Evolutionary conservation across 2,888 invertebrate species (phyloP), one percentile per base, ranked within the genome.

Genomic region (Subacronicta megacephala): DNA sequence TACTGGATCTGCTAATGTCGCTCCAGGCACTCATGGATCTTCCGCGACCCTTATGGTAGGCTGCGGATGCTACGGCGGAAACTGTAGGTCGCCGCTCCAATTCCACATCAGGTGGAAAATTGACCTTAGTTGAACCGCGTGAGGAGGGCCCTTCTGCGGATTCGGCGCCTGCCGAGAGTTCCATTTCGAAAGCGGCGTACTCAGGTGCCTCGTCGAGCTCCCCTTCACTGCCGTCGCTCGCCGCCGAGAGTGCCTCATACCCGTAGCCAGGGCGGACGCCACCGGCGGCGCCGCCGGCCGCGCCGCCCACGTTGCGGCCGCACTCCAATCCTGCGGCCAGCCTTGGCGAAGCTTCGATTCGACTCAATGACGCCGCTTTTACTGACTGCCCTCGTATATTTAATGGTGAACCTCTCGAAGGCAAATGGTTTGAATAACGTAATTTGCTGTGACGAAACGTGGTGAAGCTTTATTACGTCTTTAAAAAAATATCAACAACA

Each of bases 21-120:
- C 97, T 97, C 97, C 97, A 97, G 35, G 97, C 97, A 82, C 97
- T 97, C 97, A 97, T 97, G 69, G 97, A 97, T 33, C 96, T 94
- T 2, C 96, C 97, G 85, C 91, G 95, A 62, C 93, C 95, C 15
- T 95, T 90, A 72, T 95, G 95, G 69, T 95, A 90, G 41, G 90
- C 84, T 7, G 95, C 92, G 40, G 93, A 83, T 41, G 93, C 83
- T 38, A 93, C 70, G 52, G 94, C 87, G 16, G 94, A 81, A 37
- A 92, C 89, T 2, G 92, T 90, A 10, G 95, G 89, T 16, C 94
- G 84, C 15, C 92, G 86, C 85, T 95, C 94, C 82, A 89, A 85
- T 87, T 93, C 89, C 84, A 95, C 88, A 65, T 92, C 93, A 26
- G 95, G 95, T 7, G 95, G 96, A 80, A 96, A 96, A 83, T 96